phyloP scores from a whole-genome alignment of 2,888 invertebrate genomes.

The Troilus luridus region DNA sequence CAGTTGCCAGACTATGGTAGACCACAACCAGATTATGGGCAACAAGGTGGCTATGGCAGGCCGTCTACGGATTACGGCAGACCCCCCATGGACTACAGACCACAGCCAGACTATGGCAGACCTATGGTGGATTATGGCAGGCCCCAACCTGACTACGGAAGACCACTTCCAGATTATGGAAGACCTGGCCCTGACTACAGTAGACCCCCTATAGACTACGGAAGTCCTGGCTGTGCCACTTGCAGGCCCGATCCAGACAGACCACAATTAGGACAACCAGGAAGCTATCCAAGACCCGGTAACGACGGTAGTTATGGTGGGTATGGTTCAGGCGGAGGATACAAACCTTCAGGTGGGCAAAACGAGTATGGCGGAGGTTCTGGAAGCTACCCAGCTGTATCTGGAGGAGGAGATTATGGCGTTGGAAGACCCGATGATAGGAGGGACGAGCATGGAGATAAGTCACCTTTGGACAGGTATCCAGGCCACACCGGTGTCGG shows the following conservation, averaged over 20 bases:
- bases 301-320: background rate
- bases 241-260: conserved; percentile 51
- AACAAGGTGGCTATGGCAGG: conserved; percentile 33
- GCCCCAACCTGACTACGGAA: conserved; percentile 53
- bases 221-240: conserved; percentile 44
- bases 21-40: conserved; percentile 41
- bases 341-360: background rate
- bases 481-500: conserved; percentile 64
- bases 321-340: conserved; percentile 14
- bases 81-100: conserved; percentile 52
- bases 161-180: conserved; percentile 45
- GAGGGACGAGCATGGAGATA: conserved; percentile 21
- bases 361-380: background rate
- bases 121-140: conserved; percentile 54
- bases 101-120: conserved; percentile 52
- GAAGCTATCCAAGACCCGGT: conserved; percentile 13
- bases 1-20: conserved; percentile 44
- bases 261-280: background rate
- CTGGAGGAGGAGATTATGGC: conserved; percentile 51
- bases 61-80: conserved; percentile 54
- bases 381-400: background rate
- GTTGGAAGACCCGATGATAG: conserved; percentile 44
- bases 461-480: conserved; percentile 61
- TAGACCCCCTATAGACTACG: conserved; percentile 12
- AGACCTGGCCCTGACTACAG: conserved; percentile 44